Evolutionary conservation across 2,113 vertebrate genomes (phyloP).

Genomic region (Spea bombifrons): DNA sequence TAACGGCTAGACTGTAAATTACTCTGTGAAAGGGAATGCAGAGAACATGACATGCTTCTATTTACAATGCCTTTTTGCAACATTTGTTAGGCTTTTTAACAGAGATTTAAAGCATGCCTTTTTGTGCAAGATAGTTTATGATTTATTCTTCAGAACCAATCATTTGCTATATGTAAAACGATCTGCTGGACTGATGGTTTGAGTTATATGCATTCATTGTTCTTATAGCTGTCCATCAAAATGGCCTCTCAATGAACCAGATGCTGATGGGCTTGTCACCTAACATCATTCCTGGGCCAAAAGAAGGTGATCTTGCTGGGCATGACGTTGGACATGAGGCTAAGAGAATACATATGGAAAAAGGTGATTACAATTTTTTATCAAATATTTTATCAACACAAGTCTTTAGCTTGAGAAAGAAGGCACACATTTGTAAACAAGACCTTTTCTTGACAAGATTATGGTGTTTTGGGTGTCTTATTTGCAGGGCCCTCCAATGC

Average conservation of each 20-base stretch:
- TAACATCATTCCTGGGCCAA: conserved; percentile 89
- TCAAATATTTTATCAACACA: too few species aligned
- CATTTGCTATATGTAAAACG: not conserved
- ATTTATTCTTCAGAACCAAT: conserved; percentile 22
- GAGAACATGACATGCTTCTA: not conserved
- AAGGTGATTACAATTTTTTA: conserved; percentile 73
- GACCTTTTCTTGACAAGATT: too few species aligned
- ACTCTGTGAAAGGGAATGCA: not conserved
- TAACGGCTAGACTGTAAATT: not conserved
- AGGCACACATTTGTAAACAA: too few species aligned
- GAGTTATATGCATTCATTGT: conserved; percentile 32
- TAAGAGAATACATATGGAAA: conserved; percentile 93
- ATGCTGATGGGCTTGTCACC: conserved; percentile 93
- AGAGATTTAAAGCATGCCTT: not conserved
- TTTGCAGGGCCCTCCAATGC: too few species aligned
- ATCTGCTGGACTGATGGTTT: not conserved
- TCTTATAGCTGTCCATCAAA: conserved; percentile 87
- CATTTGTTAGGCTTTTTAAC: not conserved
- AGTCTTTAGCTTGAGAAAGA: too few species aligned
- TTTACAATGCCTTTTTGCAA: not conserved
- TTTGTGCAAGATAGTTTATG: not conserved
- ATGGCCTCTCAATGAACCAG: conserved; percentile 95
- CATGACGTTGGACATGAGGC: conserved; percentile 90
- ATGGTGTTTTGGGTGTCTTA: too few species aligned
- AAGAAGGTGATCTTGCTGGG: conserved; percentile 93